Evolutionary conservation across 30 jellyfish, hydroid and myxozoan genomes (phyloP).

Genomic region (Turritopsis dohrnii): DNA sequence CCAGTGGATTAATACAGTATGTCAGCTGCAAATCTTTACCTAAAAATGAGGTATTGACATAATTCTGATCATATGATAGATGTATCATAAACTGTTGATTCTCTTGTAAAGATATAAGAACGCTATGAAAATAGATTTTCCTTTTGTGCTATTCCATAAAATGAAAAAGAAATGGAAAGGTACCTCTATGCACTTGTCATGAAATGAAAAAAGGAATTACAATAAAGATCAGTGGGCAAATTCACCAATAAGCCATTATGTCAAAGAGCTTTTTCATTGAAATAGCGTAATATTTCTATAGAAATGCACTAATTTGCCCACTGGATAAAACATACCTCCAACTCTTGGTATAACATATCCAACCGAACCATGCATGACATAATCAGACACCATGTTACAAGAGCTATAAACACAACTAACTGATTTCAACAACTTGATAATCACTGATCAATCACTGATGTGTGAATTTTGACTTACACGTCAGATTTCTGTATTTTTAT

Average conservation of each 20-base stretch:
- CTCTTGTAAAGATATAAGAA: background rate
- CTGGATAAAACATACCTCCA: slow-evolving; percentile 26
- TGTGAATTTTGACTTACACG: background rate
- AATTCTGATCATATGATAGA: background rate
- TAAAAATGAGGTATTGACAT: background rate
- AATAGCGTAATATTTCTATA: no score
- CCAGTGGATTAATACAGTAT: slow-evolving; percentile 21
- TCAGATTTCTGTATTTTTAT: slow-evolving; percentile 21
- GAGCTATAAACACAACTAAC: no score
- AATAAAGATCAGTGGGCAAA: no score
- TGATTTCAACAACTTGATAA: background rate
- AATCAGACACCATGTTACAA: slow-evolving; percentile 13
- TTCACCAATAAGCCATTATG: no score
- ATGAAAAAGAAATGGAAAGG: background rate
- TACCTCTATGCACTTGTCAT: no score
- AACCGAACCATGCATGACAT: slow-evolving; percentile 21
- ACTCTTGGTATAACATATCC: slow-evolving; percentile 30
- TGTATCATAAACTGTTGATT: background rate
- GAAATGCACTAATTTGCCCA: no score
- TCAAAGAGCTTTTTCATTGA: no score
- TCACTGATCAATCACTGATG: background rate
- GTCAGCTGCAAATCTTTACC: slow-evolving; percentile 27
- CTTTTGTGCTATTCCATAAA: background rate
- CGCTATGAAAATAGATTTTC: background rate
- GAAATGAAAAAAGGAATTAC: no score